Base-by-base conservation (phyloP, 2,888 invertebrate genomes). In the Conus canariensis region DNA sequence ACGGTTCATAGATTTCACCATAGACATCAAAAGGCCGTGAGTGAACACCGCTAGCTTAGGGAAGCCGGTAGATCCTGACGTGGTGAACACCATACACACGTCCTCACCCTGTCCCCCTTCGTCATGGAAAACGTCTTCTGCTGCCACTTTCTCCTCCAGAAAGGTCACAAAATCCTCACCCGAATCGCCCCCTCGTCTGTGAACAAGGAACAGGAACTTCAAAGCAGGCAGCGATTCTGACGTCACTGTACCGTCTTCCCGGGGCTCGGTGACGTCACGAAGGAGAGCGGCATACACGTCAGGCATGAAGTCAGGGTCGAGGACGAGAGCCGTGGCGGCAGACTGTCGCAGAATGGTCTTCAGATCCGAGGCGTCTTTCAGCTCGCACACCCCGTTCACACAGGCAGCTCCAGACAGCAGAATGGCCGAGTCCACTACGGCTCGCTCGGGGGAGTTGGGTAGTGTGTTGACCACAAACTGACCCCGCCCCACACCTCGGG, bases 321-420 rank as follows among this genome's bases (percentile, higher is more conserved):
- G 22, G 70, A 89, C 58, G 25, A 89, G 25, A 14, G 89, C 89
- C 14, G n/a, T 10, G 16, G 89, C 89, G 9, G 12, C 14, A 1
- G 89, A 89, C 67, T 70, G 45, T 8, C 67, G 56, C 56, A 89
- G 56, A 8, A 30, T 56, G 25, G 30, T 14, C 25, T 82, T 45
- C n/a, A 89, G 82, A 59, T 89, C 89, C 1, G 89, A 89, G 64
- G 64, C 89, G 74, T 89, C 89, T 9, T 19, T 45, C 85, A 85
- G 67, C 85, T 77, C 70, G n/a, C 88, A 88, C 59, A 88, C n/a
- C 14, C 77, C 88, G 60, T 74, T 45, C n/a, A 88, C 88, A 25
- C 45, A 59, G 59, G 88, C 58, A 5, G 88, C 88, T 58, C 88
- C 88, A 8, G 77, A 56, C 80, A 88, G 59, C 16, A 88, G 77